phyloP scores from a whole-genome alignment of 2,113 vertebrate species.

The Melanerpes aurifrons region DNA sequence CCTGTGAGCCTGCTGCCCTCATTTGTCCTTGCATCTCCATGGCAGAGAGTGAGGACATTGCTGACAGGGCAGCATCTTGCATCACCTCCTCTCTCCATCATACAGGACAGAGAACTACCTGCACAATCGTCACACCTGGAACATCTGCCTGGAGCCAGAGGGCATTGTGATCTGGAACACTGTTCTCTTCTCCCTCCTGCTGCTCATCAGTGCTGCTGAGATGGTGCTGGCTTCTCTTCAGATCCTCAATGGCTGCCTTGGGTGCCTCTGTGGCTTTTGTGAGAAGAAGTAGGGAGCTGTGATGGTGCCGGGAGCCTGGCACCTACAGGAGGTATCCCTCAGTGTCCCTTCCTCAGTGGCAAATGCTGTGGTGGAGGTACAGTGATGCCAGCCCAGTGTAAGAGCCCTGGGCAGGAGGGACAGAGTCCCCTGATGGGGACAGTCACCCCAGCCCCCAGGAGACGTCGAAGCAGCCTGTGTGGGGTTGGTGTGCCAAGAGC shows the following conservation, averaged over 20 bases:
- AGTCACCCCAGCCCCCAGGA: rapidly evolving
- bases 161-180: constrained; percentile 72
- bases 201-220: constrained; percentile 66
- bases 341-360: neutral
- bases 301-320: neutral
- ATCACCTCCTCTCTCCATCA: neutral
- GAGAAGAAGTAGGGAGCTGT: constrained; percentile 37
- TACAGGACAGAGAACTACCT: constrained; percentile 56
- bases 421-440: neutral
- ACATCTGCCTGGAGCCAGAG: constrained; percentile 75
- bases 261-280: constrained; percentile 75
- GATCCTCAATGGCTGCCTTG: constrained; percentile 73
- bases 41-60: rapidly evolving
- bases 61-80: neutral
- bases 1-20: neutral
- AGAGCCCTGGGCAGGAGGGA: neutral
- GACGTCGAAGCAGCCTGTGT: rapidly evolving
- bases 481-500: neutral
- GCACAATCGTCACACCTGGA: constrained; percentile 53
- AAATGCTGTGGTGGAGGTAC: rapidly evolving
- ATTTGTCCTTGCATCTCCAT: rapidly evolving
- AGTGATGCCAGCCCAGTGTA: neutral
- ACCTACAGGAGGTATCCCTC: rapidly evolving
- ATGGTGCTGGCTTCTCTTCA: constrained; percentile 71
- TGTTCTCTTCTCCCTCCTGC: constrained; percentile 67